Percentiles rank a stretch among this genome's conserved stretches.
Evolutionary conservation across 2,113 vertebrate species (phyloP).

Genomic region (Formicarius rufipectus): DNA sequence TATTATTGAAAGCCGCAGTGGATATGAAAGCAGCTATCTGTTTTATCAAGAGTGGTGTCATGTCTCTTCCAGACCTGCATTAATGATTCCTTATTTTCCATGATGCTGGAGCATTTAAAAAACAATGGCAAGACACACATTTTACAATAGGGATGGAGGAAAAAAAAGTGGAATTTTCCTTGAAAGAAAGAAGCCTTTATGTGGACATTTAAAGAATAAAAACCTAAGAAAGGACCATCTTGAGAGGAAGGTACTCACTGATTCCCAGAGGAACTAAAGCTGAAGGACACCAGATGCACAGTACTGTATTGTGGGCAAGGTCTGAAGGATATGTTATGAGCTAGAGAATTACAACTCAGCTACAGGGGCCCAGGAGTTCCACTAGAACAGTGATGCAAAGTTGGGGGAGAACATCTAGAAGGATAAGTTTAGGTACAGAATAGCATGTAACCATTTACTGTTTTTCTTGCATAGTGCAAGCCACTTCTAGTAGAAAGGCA

Average conservation of each 20-base stretch:
- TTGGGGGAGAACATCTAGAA: neutral
- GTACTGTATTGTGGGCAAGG: neutral
- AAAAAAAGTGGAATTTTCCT: neutral
- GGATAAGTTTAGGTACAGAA: neutral
- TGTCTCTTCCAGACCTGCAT: conserved; percentile 55
- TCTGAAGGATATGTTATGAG: neutral
- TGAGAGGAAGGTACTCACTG: neutral
- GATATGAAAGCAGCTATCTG: conserved; percentile 46
- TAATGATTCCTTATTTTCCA: conserved; percentile 59
- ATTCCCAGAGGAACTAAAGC: neutral
- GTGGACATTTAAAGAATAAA: neutral
- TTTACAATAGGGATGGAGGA: neutral
- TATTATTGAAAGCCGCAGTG: conserved; percentile 33
- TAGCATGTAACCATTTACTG: neutral
- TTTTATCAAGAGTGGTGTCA: conserved; percentile 50
- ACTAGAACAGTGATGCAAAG: neutral
- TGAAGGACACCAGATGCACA: neutral
- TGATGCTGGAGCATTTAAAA: conserved; percentile 48
- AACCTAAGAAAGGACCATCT: neutral
- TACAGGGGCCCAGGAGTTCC: neutral
- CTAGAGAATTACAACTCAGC: neutral
- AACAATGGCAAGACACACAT: neutral
- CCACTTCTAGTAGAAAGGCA: neutral
- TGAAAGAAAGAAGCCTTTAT: neutral
- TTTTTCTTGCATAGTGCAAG: neutral